phyloP scores from a whole-genome alignment of 2,797 vertebrate genomes.

The Poeciliopsis gracilis region DNA sequence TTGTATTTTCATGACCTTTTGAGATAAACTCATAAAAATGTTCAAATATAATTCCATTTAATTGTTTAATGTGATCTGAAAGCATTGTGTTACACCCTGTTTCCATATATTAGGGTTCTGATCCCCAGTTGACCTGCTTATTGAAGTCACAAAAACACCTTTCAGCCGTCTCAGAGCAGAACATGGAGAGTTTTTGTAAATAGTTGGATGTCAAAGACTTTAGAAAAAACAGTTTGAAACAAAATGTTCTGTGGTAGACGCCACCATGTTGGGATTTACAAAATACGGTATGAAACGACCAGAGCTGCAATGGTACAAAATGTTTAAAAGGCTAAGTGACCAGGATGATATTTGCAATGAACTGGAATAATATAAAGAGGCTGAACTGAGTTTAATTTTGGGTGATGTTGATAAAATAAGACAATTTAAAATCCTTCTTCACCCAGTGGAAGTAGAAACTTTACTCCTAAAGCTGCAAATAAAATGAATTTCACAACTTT shows the following conservation, averaged over 20 bases:
- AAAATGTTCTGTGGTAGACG: background rate
- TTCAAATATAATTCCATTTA: background rate
- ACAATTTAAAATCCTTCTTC: background rate
- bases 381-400: background rate
- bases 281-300: background rate
- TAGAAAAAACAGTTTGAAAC: background rate
- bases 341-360: background rate
- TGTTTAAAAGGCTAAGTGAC: background rate
- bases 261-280: background rate
- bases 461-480: background rate
- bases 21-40: background rate
- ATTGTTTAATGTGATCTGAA: background rate
- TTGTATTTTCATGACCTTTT: background rate
- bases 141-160: background rate
- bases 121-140: background rate
- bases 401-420: background rate
- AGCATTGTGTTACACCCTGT: background rate
- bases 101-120: background rate
- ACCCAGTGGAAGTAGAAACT: background rate
- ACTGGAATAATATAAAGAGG: background rate
- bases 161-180: background rate
- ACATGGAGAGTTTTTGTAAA: background rate
- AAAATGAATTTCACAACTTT: conserved; percentile 41
- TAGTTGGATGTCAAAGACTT: background rate
- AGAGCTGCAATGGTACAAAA: background rate